Base-by-base conservation (phyloP, 2,113 vertebrate species). In the Lophius piscatorius region DNA sequence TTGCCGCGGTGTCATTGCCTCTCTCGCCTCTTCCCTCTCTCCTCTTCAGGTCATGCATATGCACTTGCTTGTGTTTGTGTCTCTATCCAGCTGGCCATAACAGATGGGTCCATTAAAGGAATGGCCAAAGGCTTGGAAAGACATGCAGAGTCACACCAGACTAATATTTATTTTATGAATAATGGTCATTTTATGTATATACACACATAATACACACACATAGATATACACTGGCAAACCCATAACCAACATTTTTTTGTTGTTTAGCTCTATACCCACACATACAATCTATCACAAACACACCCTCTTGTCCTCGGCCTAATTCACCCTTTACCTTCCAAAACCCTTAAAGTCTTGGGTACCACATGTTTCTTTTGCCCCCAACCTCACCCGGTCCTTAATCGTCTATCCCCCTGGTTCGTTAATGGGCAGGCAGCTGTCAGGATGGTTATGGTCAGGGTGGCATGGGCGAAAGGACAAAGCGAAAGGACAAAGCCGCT, bases 101-200 rank as follows among this genome's bases (percentile, higher is more conserved):
- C 84, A 83, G 79, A 86, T 83, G 76, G 76, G 38, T 36, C 56
- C 68, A 82, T 76, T 86, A 83, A 38, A 28, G 54, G 51, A 75
- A 75, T 77, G 39, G 46, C 54, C 59, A 16, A 21, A 22, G 51
- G 63, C 58, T 69, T 50, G 56, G 41, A 51, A 49, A 48, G 23
- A 58, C 39, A 78, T 50, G 23, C 33, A 58, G 39, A 56, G 14
- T 62, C 4, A 35, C 45, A 11, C 34, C 54, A 60, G 57, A 62
- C 22, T 45, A 48, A 51, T 48, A 73, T 54, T 38, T 63, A 62
- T 42, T 69, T 5, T 12, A 49, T 59, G n/a, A n/a, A n/a, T n/a
- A n/a, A n/a, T n/a, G n/a, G n/a, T n/a, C n/a, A n/a, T n/a, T n/a
- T n/a, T n/a, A n/a, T n/a, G n/a, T n/a, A n/a, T 65, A 65, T 42